Conservation (phyloP, 1,140 invertebrate genomes). For the Drosophila pandora region DNA sequence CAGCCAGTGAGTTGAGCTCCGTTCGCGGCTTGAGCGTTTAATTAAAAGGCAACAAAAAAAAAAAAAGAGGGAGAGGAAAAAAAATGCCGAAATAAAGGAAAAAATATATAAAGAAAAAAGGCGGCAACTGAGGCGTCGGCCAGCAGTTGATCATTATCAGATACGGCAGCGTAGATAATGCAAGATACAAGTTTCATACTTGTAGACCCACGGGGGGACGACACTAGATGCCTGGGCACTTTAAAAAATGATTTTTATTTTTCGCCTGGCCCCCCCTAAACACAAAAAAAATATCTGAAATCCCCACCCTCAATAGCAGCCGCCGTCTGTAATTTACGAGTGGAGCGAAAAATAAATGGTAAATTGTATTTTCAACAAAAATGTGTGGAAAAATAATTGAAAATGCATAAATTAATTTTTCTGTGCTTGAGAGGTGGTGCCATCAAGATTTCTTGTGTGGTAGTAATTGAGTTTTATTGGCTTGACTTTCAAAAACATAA, state of each 20-base stretch:
- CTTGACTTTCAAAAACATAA: neutral
- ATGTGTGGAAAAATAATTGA: conserved; percentile 39
- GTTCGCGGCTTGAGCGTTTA: conserved; percentile 71
- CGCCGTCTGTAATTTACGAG: conserved; percentile 61
- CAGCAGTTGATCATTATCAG: conserved; percentile 75
- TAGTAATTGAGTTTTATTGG: conserved; percentile 35
- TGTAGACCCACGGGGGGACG: conserved; percentile 8
- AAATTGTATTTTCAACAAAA: conserved; percentile 38
- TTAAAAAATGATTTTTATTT: conserved; percentile 60
- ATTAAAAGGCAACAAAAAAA: conserved; percentile 75
- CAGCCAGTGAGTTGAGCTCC: conserved; percentile 30
- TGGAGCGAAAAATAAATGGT: conserved; percentile 45
- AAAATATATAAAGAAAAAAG: conserved; percentile 42
- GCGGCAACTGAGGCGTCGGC: conserved; percentile 60
- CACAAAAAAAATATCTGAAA: neutral
- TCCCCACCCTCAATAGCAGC: neutral
- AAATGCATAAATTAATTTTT: conserved; percentile 47
- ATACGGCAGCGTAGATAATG: conserved; percentile 69
- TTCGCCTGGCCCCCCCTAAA: conserved; percentile 23
- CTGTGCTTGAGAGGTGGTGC: conserved; percentile 6
- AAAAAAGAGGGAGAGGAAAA: conserved; percentile 10
- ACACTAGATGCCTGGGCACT: conserved; percentile 51
- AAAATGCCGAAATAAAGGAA: conserved; percentile 21
- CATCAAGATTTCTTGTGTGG: conserved; percentile 26
- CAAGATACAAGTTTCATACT: conserved; percentile 25